Percentiles rank a stretch among this genome's conserved stretches.
These are phyloP conservation scores for Neoniphon sammara DNA, from an alignment of 2,797 vertebrate genomes.

Conservation along the genomic window DNA sequence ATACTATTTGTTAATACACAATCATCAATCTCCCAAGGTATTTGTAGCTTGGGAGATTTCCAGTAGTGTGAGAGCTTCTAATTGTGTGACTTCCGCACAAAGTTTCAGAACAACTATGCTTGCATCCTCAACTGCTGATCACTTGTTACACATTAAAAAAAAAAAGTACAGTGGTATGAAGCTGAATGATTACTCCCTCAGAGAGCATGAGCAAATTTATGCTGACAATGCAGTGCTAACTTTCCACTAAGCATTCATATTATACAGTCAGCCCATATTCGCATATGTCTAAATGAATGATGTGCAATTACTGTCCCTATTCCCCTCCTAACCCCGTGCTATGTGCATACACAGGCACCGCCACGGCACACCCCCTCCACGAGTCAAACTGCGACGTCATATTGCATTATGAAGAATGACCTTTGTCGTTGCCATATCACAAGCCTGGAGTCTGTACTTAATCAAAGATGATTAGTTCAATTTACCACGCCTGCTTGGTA, in stretches of 20 bases:
- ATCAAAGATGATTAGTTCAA: constrained; percentile 84
- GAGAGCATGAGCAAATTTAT: constrained; percentile 33
- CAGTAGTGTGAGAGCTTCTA: too few species aligned
- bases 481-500: constrained; percentile 76
- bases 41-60: too few species aligned
- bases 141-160: constrained; percentile 6
- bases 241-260: constrained; percentile 41
- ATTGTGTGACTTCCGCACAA: background rate
- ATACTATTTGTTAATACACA: background rate
- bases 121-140: background rate
- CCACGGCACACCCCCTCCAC: constrained; percentile 42
- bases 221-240: constrained; percentile 16
- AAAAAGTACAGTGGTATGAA: constrained; percentile 5
- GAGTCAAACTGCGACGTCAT: constrained; percentile 66
- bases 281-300: constrained; percentile 67
- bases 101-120: constrained; percentile 2
- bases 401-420: constrained; percentile 78
- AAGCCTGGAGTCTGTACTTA: constrained; percentile 74
- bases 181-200: constrained; percentile 4
- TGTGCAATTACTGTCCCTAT: constrained; percentile 68
- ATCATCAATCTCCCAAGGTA: background rate
- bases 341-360: constrained; percentile 16
- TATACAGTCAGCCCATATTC: constrained; percentile 42
- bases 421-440: constrained; percentile 74
- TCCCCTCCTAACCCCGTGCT: constrained; percentile 7